Evolutionary conservation across 2,888 invertebrate species (phyloP).

Genomic region (Drosophila engyochracea): DNA sequence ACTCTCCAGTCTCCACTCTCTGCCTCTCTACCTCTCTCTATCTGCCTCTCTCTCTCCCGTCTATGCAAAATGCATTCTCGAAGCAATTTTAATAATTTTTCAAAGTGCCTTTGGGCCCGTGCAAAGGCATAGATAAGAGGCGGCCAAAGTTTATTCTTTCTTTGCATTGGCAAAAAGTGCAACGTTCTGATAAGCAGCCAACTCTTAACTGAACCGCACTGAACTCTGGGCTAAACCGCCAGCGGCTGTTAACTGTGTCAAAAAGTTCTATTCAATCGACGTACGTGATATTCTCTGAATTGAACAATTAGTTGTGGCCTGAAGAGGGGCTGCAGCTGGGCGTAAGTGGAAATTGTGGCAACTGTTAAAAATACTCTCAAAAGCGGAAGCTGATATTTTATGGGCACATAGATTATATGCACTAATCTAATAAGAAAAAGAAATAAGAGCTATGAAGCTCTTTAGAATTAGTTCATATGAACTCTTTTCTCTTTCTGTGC

Average conservation of each 20-base stretch:
- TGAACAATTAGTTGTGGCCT: conserved; percentile 44
- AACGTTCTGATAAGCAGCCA: conserved; percentile 70
- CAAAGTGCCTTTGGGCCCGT: conserved; percentile 55
- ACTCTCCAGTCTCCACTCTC: conserved; percentile 3
- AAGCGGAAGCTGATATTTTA: neutral
- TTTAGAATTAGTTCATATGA: neutral
- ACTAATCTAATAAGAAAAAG: neutral
- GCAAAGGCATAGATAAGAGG: conserved; percentile 65
- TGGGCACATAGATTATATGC: neutral
- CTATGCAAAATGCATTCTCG: conserved; percentile 67
- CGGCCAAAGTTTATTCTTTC: conserved; percentile 42
- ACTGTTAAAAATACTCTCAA: conserved; percentile 4
- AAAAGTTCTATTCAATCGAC: conserved; percentile 61
- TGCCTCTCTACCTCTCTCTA: neutral
- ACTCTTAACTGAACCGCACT: conserved; percentile 32
- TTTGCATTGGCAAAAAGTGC: conserved; percentile 68
- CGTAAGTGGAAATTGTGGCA: conserved; percentile 23
- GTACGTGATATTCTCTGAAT: conserved; percentile 56
- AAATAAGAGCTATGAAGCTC: neutral
- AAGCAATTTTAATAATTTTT: conserved; percentile 74
- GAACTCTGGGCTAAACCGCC: conserved; percentile 38
- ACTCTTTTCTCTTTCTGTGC: neutral
- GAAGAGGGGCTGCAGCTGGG: neutral
- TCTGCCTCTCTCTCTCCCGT: neutral
- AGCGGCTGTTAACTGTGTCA: conserved; percentile 72